Conservation (phyloP, 2,113 vertebrate species). For the Macrotus californicus region DNA sequence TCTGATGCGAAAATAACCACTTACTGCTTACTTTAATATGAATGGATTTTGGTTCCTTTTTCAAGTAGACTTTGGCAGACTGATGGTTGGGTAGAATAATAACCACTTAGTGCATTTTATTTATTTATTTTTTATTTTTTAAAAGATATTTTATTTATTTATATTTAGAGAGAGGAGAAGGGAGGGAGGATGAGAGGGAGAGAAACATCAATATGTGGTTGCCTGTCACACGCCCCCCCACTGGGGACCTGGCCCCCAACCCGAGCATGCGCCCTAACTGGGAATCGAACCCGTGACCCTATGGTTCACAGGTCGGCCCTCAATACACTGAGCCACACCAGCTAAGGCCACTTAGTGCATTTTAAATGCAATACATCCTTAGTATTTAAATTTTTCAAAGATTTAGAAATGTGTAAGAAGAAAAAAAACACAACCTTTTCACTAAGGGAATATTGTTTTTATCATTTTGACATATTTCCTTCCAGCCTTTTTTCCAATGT, state of each 20-base stretch:
- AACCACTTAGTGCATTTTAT: too few relatives aligned
- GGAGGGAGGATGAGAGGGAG: too few relatives aligned
- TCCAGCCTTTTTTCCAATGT: neutral
- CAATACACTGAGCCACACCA: too few relatives aligned
- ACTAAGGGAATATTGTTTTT: neutral
- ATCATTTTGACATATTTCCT: neutral
- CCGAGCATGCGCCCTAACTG: too few relatives aligned
- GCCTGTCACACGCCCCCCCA: too few relatives aligned
- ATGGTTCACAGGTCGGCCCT: too few relatives aligned
- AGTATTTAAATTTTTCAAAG: neutral
- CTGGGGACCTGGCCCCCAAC: too few relatives aligned
- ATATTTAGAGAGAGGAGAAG: too few relatives aligned
- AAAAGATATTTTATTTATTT: too few relatives aligned
- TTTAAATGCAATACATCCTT: neutral
- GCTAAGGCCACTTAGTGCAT: neutral
- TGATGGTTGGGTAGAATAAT: neutral
- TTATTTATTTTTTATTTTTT: too few relatives aligned
- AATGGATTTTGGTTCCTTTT: neutral
- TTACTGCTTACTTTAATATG: neutral
- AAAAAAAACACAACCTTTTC: neutral
- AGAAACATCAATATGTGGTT: too few relatives aligned
- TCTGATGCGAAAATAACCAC: neutral
- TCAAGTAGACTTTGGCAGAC: neutral
- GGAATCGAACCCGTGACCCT: too few relatives aligned
- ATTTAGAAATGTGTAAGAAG: neutral